phyloP scores from a whole-genome alignment of 2,113 vertebrate species.

The Paralichthys olivaceus region DNA sequence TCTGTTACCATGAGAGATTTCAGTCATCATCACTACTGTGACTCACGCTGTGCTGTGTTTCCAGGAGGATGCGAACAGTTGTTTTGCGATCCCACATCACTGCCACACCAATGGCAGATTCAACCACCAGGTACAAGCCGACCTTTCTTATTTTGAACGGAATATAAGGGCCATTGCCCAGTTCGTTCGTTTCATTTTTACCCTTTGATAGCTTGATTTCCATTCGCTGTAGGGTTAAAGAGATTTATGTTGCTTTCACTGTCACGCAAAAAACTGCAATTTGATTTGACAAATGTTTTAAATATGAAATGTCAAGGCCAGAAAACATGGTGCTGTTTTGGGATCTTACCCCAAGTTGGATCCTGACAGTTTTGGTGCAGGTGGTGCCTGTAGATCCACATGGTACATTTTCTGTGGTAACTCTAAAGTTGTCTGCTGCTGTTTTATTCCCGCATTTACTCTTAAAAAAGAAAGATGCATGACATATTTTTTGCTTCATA shows the following conservation, averaged over 20 bases:
- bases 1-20: neutral
- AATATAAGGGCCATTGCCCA: conserved; percentile 65
- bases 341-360: conserved; percentile 90
- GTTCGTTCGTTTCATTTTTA: conserved; percentile 56
- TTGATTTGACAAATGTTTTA: neutral
- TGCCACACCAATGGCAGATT: conserved; percentile 86
- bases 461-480: conserved; percentile 71
- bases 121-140: conserved; percentile 89
- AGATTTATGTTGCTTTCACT: conserved; percentile 6
- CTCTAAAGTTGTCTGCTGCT: conserved; percentile 80
- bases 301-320: neutral
- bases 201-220: conserved; percentile 88
- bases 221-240: conserved; percentile 78
- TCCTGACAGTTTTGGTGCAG: conserved; percentile 93
- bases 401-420: conserved; percentile 93
- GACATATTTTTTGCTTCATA: neutral
- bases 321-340: neutral
- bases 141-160: conserved; percentile 81
- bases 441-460: conserved; percentile 88
- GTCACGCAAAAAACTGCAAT: neutral
- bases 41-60: conserved; percentile 86
- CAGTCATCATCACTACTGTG: neutral
- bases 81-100: conserved; percentile 95
- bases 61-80: conserved; percentile 87
- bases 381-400: conserved; percentile 94